Percentiles rank a stretch among this genome's conserved stretches.
Conservation (phyloP, 1,140 invertebrate species). For the Coboldia fuscipes region DNA sequence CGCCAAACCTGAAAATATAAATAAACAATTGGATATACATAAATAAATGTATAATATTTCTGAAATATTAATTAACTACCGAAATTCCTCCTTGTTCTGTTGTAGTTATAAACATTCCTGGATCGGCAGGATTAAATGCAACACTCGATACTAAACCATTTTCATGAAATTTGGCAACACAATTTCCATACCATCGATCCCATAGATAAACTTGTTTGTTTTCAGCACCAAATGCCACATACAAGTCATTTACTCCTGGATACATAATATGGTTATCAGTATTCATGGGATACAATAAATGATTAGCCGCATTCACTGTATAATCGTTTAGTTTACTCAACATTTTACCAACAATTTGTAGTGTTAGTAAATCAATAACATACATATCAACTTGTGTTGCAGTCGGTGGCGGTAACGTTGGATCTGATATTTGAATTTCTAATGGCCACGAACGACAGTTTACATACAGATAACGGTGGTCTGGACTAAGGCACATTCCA, state of each 20-base stretch:
- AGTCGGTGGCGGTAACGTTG: slow-evolving; percentile 63
- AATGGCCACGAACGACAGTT: slow-evolving; percentile 72
- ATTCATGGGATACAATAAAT: too few relatives aligned
- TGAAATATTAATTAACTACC: too few relatives aligned
- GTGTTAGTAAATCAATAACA: slow-evolving; percentile 61
- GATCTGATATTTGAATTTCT: slow-evolving; percentile 55
- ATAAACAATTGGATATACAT: too few relatives aligned
- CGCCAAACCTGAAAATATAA: too few relatives aligned
- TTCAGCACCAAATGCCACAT: slow-evolving; percentile 43
- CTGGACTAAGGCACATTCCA: slow-evolving; percentile 70
- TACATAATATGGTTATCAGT: too few relatives aligned
- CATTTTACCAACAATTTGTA: slow-evolving; percentile 64
- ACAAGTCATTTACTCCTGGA: slow-evolving; percentile 37
- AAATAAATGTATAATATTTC: too few relatives aligned
- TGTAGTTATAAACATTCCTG: slow-evolving; percentile 71
- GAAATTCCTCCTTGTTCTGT: too few relatives aligned
- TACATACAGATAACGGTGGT: slow-evolving; percentile 69
- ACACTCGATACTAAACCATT: slow-evolving; percentile 70
- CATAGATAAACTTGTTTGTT: slow-evolving; percentile 69
- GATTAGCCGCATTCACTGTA: slow-evolving; percentile 67
- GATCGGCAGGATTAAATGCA: slow-evolving; percentile 64
- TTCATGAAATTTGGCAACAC: slow-evolving; percentile 56
- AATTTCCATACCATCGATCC: slow-evolving; percentile 70
- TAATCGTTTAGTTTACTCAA: slow-evolving; percentile 67
- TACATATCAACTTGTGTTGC: slow-evolving; percentile 84